Conservation (phyloP, 2,888 invertebrate genomes). For the Sinohyriopsis cumingii region DNA sequence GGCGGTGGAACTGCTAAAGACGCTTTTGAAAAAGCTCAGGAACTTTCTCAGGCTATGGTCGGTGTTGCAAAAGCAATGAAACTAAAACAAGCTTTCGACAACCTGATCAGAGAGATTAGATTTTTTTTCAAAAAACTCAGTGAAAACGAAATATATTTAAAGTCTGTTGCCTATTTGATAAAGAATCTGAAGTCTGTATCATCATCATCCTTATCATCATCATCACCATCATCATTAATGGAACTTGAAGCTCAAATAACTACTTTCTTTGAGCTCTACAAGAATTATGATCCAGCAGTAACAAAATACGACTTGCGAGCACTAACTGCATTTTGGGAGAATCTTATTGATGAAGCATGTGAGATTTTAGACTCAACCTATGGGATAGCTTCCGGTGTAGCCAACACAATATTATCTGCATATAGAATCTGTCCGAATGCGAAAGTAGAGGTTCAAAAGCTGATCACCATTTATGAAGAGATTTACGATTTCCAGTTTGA, state of each 20-base stretch:
- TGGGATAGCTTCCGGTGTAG: not conserved
- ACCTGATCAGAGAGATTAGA: too few species aligned
- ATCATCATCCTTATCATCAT: too few species aligned
- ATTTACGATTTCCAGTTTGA: conserved; percentile 7
- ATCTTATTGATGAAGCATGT: conserved; percentile 1
- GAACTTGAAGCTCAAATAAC: not conserved
- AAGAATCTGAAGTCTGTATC: too few species aligned
- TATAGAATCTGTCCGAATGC: not conserved
- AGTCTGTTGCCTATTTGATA: too few species aligned
- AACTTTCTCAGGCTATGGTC: too few species aligned
- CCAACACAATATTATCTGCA: not conserved
- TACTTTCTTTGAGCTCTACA: not conserved
- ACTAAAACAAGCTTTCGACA: too few species aligned
- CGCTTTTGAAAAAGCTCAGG: too few species aligned
- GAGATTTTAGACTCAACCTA: not conserved
- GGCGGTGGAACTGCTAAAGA: too few species aligned
- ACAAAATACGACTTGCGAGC: not conserved
- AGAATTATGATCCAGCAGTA: not conserved
- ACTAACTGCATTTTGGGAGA: conserved; percentile 1
- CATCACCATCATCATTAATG: too few species aligned
- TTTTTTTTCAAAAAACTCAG: too few species aligned
- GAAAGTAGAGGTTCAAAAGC: conserved; percentile 2
- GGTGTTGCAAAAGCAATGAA: too few species aligned
- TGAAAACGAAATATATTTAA: too few species aligned
- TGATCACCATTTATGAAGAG: conserved; percentile 1